phyloP scores from a whole-genome alignment of 1,140 invertebrate species.

The Drosophila parvula region DNA sequence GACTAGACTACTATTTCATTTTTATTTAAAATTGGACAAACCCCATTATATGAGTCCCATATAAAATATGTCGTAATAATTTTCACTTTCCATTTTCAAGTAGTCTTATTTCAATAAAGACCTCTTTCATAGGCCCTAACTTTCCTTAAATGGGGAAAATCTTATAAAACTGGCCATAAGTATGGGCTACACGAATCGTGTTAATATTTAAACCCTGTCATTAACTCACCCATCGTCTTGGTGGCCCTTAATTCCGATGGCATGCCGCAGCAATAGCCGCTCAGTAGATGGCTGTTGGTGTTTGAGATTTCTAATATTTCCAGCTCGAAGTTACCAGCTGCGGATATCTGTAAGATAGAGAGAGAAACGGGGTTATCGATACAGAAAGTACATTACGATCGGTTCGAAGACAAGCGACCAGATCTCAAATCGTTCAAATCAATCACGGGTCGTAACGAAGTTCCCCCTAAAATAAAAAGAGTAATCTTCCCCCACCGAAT shows the following conservation, averaged over 20 bases:
- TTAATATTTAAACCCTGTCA: slow-evolving; percentile 3
- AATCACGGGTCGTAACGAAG: slow-evolving; percentile 73
- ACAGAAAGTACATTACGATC: slow-evolving; percentile 53
- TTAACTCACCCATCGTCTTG: slow-evolving; percentile 84
- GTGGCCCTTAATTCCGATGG: slow-evolving; percentile 85
- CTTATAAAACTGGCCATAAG: background rate
- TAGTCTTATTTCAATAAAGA: background rate
- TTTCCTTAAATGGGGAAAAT: background rate
- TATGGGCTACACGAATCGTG: background rate
- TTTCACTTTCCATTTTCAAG: slow-evolving; percentile 6
- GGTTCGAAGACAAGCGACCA: slow-evolving; percentile 40
- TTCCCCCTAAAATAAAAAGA: slow-evolving; percentile 13
- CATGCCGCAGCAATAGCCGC: slow-evolving; percentile 92
- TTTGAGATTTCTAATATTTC: slow-evolving; percentile 95
- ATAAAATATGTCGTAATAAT: no score
- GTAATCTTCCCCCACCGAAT: slow-evolving; percentile 4
- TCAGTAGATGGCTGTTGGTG: slow-evolving; percentile 91
- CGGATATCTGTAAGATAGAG: slow-evolving; percentile 73
- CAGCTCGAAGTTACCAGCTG: slow-evolving; percentile 94
- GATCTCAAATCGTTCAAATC: slow-evolving; percentile 75
- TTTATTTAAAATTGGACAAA: no score
- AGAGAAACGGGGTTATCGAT: slow-evolving; percentile 48
- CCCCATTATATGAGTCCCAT: no score
- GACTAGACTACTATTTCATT: no score
- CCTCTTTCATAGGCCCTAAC: background rate